Conservation (phyloP, 2,797 vertebrate species). For the Buphagus erythrorhynchus region DNA sequence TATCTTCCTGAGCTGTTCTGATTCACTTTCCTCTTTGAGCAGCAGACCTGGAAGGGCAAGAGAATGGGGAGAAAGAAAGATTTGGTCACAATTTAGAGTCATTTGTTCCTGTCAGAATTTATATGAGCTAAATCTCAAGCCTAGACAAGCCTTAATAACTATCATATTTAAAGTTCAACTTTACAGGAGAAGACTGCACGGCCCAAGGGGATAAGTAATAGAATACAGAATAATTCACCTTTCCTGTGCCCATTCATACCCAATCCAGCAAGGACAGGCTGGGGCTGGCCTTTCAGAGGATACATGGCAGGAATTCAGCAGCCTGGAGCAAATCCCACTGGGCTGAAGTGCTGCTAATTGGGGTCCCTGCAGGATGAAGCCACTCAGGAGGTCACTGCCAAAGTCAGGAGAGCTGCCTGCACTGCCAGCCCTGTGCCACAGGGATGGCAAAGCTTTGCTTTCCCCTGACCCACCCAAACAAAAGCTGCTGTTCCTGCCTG, state of each 20-base stretch:
- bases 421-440: not conserved
- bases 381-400: not conserved
- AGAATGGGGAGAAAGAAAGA: not conserved
- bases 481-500: not conserved
- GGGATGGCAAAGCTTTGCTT: not conserved
- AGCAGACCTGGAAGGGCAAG: conserved; percentile 1
- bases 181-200: not conserved
- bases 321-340: not conserved
- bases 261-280: not conserved
- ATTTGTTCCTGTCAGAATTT: conserved; percentile 64
- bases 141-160: conserved; percentile 54
- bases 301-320: conserved; percentile 17
- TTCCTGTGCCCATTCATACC: not conserved
- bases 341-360: not conserved
- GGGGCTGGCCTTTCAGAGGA: conserved; percentile 20
- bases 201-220: conserved; percentile 49
- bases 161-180: conserved; percentile 60
- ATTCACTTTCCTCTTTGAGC: not conserved
- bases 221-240: conserved; percentile 51
- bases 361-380: not conserved
- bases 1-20: not conserved
- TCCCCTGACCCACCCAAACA: not conserved
- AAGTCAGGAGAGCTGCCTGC: not conserved
- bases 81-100: conserved; percentile 34
- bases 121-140: conserved; percentile 49